These are phyloP conservation scores for Atractosteus spatula DNA, from an alignment of 2,113 vertebrate genomes.

Conservation along the genomic window DNA sequence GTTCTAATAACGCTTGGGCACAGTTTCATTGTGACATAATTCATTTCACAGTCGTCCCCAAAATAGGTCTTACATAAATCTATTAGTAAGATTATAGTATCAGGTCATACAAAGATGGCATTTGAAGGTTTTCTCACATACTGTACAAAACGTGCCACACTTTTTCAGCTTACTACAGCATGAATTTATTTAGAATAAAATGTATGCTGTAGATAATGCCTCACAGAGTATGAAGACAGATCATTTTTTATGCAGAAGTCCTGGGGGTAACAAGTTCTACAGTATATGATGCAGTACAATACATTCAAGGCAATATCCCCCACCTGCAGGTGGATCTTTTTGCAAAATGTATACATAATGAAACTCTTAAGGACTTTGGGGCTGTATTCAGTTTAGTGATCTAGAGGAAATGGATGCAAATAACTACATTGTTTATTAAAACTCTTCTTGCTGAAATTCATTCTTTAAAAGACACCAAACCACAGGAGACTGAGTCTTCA, in stretches of 20 bases:
- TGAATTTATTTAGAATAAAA: conserved; percentile 6
- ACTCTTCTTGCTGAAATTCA: no score
- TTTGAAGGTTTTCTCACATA: no score
- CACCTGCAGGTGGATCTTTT: neutral
- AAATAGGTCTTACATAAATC: neutral
- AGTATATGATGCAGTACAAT: neutral
- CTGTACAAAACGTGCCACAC: neutral
- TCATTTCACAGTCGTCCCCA: neutral
- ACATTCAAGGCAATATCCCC: neutral
- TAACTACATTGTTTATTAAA: neutral
- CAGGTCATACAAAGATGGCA: no score
- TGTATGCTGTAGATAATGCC: neutral
- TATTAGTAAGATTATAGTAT: no score
- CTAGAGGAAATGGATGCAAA: neutral
- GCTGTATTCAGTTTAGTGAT: neutral
- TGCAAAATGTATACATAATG: neutral
- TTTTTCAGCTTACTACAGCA: neutral
- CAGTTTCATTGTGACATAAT: neutral
- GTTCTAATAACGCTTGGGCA: neutral
- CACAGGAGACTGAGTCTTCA: no score
- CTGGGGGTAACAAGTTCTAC: neutral
- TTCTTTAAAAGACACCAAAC: no score
- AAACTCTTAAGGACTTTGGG: neutral
- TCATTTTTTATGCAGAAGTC: neutral
- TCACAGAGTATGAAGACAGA: neutral